Conservation (phyloP, 2,888 invertebrate genomes). For the Nomada fucata region DNA sequence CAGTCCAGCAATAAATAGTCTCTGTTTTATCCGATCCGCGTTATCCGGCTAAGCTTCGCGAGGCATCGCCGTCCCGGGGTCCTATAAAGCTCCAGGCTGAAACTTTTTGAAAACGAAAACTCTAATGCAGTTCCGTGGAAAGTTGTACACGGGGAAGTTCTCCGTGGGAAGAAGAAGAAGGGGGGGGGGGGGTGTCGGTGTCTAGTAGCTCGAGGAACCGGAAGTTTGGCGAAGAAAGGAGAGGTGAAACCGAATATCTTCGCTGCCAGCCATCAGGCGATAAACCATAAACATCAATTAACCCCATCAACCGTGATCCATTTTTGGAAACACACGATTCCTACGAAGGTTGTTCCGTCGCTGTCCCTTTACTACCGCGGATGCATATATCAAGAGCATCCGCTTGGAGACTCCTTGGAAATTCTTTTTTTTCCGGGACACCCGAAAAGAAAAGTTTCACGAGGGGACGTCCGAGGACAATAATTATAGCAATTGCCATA, state of each 20-base stretch:
- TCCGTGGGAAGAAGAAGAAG: not conserved
- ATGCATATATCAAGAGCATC: no score
- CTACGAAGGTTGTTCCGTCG: no score
- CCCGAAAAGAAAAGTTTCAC: no score
- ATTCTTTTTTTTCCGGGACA: no score
- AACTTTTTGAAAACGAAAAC: constrained; percentile 41
- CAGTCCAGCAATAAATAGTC: constrained; percentile 76
- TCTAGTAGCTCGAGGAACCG: constrained; percentile 8
- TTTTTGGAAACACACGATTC: no score
- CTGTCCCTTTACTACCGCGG: no score
- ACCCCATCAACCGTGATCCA: not conserved
- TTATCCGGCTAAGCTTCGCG: constrained; percentile 37
- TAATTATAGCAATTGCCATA: not conserved
- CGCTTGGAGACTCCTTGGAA: no score
- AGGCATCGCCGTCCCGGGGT: constrained; percentile 1
- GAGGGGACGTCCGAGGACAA: no score
- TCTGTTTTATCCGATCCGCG: constrained; percentile 67
- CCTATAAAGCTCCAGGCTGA: constrained; percentile 16
- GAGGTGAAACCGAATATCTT: constrained; percentile 15
- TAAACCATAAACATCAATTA: constrained; percentile 35
- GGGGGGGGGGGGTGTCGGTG: not conserved
- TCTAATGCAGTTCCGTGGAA: constrained; percentile 27
- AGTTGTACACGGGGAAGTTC: constrained; percentile 38
- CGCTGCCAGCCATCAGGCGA: constrained; percentile 5
- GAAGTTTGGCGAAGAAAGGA: constrained; percentile 16